These are phyloP conservation scores for Promerops cafer DNA, from an alignment of 2,113 vertebrate genomes.

Conservation along the genomic window DNA sequence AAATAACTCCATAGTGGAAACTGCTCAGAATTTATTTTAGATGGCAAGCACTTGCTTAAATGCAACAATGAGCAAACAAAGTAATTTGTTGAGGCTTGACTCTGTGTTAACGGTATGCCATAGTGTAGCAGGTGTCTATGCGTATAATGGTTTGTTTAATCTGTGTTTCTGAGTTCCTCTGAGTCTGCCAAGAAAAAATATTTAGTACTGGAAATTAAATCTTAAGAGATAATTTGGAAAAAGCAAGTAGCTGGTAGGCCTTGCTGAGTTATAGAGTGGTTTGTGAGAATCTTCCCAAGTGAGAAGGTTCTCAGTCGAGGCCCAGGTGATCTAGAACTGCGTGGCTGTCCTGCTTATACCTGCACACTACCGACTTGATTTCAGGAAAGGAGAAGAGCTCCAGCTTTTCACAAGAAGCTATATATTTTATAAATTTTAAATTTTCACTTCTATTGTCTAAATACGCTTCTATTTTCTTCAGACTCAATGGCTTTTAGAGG, in stretches of 20 bases:
- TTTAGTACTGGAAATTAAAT: conserved; percentile 1
- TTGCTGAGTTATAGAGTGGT: neutral
- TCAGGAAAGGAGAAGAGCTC: neutral
- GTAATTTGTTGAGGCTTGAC: conserved; percentile 7
- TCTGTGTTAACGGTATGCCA: neutral
- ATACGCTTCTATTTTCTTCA: neutral
- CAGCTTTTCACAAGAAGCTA: neutral
- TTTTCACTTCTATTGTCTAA: neutral
- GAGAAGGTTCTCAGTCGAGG: neutral
- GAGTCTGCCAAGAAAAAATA: neutral
- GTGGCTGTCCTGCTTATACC: neutral
- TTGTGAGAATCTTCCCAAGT: neutral
- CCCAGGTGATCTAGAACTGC: neutral
- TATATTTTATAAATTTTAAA: neutral
- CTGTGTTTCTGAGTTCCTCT: neutral
- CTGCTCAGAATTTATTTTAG: conserved; percentile 11
- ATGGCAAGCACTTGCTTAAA: conserved; percentile 16
- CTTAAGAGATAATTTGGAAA: neutral
- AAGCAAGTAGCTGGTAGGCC: neutral
- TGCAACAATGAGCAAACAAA: neutral
- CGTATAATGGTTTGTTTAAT: conserved; percentile 23
- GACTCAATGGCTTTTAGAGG: neutral
- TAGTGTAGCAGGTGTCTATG: conserved; percentile 31
- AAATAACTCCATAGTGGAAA: neutral
- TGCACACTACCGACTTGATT: neutral